Evolutionary conservation across 2,888 invertebrate species (phyloP), one percentile per base, ranked within the genome.

Genomic region (Eurois occulta): DNA sequence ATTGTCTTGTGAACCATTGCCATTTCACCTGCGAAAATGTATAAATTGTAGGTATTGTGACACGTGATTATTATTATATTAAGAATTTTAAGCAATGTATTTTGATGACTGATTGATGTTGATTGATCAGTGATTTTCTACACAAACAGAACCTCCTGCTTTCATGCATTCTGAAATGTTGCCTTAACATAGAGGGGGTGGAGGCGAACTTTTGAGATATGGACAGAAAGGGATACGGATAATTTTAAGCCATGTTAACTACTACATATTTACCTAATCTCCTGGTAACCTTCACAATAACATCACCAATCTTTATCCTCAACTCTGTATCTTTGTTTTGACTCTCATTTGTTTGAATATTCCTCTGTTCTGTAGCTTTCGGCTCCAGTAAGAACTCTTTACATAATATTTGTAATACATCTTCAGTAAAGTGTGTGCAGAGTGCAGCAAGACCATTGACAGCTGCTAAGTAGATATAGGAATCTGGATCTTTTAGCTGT

Each of bases 281-380:
- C 93, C 97, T 97, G 0, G 98, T 97, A 43, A 98, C 97, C 95
- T 98, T 98, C 1, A 98, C 97, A 72, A 99, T 95, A 80, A 98
- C 97, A 95, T 99, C 99, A 16, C 98, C 99, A 78, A 98, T 95
- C 96, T 99, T 99, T 95, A 98, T 97, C 87, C 98, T 97, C 55
- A 97, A 93, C 92, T 98, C 97, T 24, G 97, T 91, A 41, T 93
- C 91, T 88, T 97, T 95, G 72, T 96, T 96, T 58, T 95, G 94
- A 65, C 89, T 90, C 16, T 94, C 92, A 80, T 92, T 94, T 74
- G 92, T 91, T 77, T 91, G 87, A 67, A 91, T 75, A 81, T 90
- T 88, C 60, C 90, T 80, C 28, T 87, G 76, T 21, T 91, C 70
- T 87, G 91, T 89, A 80, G 96, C 93, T 21, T 86, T 78, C 16